These are phyloP conservation scores for Stenopsyche tienmushanensis DNA, from an alignment of 1,140 invertebrate species.

Conservation along the genomic window DNA sequence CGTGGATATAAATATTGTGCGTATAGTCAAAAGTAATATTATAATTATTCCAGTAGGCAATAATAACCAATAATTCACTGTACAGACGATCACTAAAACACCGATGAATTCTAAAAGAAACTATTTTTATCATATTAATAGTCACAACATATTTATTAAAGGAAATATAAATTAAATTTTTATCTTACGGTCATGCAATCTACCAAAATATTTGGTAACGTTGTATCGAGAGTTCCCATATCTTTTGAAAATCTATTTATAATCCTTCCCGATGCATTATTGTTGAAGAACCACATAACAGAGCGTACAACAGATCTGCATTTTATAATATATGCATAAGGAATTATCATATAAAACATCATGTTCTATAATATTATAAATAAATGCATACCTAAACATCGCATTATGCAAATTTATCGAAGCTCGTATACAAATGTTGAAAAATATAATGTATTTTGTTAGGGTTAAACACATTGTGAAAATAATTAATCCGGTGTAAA, in stretches of 20 bases:
- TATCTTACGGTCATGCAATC: constrained; percentile 61
- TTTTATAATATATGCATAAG: constrained; percentile 54
- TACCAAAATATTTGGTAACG: constrained; percentile 67
- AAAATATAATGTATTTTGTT: constrained; percentile 61
- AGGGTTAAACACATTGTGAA: constrained; percentile 52
- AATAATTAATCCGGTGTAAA: constrained; percentile 58
- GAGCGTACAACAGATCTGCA: constrained; percentile 69
- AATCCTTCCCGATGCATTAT: constrained; percentile 70
- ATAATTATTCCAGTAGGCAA: constrained; percentile 69
- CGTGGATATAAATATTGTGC: constrained; percentile 73
- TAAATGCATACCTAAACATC: constrained; percentile 63
- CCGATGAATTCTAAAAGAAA: constrained; percentile 66
- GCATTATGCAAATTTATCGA: constrained; percentile 72
- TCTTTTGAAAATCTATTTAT: constrained; percentile 80
- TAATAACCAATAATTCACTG: constrained; percentile 77
- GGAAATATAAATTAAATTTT: constrained; percentile 40
- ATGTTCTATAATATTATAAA: neutral
- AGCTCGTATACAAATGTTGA: constrained; percentile 71
- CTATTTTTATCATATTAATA: constrained; percentile 44
- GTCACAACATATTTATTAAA: neutral
- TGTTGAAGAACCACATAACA: constrained; percentile 82
- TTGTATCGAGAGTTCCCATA: constrained; percentile 74
- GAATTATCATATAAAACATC: constrained; percentile 57
- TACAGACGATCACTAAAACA: constrained; percentile 67
- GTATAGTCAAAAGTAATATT: constrained; percentile 64